These are phyloP conservation scores for Tenthredo notha DNA, from an alignment of 2,888 invertebrate species.

Conservation along the genomic window DNA sequence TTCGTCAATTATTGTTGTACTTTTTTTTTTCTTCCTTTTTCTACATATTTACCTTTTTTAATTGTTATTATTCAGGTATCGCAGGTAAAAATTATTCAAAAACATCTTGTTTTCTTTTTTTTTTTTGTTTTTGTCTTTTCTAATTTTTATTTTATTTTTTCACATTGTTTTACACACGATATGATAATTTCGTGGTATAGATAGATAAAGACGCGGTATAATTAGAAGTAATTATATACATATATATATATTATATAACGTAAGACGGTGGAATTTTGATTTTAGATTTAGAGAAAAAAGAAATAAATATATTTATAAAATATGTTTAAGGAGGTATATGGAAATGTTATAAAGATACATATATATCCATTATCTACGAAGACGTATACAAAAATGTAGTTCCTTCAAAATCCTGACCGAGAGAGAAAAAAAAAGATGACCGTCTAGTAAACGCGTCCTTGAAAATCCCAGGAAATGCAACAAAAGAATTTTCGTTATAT, in stretches of 20 bases:
- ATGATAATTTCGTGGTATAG: no score
- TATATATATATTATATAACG: no score
- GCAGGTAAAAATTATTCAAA: neutral
- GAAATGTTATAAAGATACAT: neutral
- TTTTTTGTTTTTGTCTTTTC: no score
- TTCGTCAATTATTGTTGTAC: neutral
- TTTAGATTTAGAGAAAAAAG: neutral
- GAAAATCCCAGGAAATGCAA: slow-evolving; percentile 28
- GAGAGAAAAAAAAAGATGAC: no score
- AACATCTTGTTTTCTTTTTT: neutral
- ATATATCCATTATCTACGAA: neutral
- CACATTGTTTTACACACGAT: no score
- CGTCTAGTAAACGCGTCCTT: neutral
- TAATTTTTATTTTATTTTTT: neutral
- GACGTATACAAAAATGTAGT: neutral
- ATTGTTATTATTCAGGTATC: neutral
- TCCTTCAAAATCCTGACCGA: neutral
- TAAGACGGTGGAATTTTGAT: neutral
- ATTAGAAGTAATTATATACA: no score
- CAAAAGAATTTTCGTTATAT: slow-evolving; percentile 31
- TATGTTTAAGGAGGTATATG: neutral
- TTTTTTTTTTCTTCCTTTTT: neutral
- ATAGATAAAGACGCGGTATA: no score
- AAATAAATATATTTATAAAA: neutral
- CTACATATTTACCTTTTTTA: neutral